Evolutionary conservation across 2,113 vertebrate species (phyloP).

Genomic region (Cairina moschata): DNA sequence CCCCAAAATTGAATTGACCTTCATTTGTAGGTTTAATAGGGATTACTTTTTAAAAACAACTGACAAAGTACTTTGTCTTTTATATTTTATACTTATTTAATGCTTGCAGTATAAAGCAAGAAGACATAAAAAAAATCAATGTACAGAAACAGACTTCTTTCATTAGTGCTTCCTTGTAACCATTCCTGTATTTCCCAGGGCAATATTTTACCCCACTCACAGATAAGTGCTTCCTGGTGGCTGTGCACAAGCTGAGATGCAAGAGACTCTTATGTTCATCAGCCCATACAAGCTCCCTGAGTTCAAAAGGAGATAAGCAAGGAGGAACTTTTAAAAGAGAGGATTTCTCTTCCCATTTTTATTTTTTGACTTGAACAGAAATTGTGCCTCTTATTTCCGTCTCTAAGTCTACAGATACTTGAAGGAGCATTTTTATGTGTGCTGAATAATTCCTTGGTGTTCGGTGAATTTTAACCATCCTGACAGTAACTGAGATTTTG

Average conservation of each 20-base stretch:
- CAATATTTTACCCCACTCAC: not conserved
- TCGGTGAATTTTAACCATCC: not conserved
- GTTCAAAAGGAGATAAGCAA: not conserved
- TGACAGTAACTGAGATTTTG: not conserved
- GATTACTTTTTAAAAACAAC: not conserved
- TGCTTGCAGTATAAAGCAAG: not conserved
- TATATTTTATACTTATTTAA: not conserved
- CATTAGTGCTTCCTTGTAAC: not conserved
- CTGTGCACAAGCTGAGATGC: not conserved
- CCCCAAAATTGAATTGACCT: not conserved
- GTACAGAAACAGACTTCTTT: constrained; percentile 7
- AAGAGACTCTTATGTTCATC: not conserved
- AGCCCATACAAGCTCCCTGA: not conserved
- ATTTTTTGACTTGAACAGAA: not conserved
- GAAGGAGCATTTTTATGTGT: not conserved
- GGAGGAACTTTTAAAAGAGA: not conserved
- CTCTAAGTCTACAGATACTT: not conserved
- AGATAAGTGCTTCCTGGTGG: constrained; percentile 14
- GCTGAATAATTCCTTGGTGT: not conserved
- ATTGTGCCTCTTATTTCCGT: not conserved
- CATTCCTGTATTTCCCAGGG: constrained; percentile 17
- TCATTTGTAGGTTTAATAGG: not conserved
- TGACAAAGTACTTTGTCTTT: not conserved
- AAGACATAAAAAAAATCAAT: not conserved
- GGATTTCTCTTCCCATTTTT: not conserved